phyloP scores from a whole-genome alignment of 2,113 vertebrate genomes.

The Ia io region DNA sequence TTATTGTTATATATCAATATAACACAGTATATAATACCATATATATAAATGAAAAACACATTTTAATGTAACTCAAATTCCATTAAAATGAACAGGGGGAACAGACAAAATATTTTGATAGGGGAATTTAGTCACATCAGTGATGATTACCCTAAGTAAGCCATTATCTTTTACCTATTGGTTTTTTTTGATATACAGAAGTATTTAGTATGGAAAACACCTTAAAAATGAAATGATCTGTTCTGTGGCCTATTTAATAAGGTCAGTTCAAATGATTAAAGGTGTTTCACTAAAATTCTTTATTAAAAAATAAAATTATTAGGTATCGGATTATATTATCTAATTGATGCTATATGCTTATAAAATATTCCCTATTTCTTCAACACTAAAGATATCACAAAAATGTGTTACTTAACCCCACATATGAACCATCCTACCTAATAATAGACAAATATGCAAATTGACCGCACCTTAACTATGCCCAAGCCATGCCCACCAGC shows the following conservation, averaged over 20 bases:
- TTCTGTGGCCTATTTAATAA: neutral
- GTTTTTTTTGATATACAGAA: neutral
- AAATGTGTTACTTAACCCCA: neutral
- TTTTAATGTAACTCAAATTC: neutral
- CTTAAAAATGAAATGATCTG: constrained; percentile 1
- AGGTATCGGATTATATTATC: neutral
- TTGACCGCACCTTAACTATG: too few species aligned
- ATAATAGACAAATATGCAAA: too few species aligned
- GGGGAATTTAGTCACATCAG: neutral
- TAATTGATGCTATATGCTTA: neutral
- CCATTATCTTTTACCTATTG: neutral
- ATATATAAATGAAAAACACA: neutral
- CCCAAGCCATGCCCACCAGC: too few species aligned
- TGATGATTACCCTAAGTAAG: neutral
- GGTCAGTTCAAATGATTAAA: neutral
- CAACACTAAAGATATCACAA: neutral
- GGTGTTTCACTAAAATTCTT: neutral
- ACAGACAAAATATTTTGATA: neutral
- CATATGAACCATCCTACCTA: neutral
- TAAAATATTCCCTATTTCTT: constrained; percentile 5
- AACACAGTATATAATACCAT: neutral
- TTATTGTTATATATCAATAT: neutral
- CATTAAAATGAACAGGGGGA: neutral
- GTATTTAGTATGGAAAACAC: neutral
- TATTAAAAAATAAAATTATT: constrained; percentile 33